Evolutionary conservation across 2,113 vertebrate species (phyloP).

Genomic region (Ceyx melanurus): DNA sequence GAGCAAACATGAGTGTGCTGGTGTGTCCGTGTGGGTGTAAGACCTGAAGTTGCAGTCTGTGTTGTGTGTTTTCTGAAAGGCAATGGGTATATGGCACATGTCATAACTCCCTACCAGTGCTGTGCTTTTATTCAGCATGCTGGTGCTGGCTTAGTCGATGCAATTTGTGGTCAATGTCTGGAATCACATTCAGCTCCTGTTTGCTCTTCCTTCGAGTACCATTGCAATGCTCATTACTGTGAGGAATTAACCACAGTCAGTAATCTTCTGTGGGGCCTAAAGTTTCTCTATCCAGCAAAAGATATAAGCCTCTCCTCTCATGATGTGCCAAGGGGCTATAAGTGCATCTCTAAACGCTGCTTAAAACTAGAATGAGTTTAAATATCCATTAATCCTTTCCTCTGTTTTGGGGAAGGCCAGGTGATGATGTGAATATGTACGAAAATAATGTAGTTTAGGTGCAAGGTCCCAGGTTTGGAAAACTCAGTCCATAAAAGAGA

Average conservation of each 20-base stretch:
- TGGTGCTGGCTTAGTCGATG: background rate
- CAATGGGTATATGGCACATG: background rate
- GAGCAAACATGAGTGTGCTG: background rate
- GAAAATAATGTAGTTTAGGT: background rate
- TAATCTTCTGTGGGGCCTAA: background rate
- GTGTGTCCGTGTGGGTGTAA: accelerated
- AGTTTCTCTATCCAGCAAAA: background rate
- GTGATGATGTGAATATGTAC: background rate
- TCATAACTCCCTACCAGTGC: background rate
- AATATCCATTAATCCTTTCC: background rate
- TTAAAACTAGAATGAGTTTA: background rate
- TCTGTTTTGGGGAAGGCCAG: background rate
- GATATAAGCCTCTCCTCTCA: background rate
- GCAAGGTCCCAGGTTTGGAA: background rate
- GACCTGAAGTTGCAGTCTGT: background rate
- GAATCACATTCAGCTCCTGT: background rate
- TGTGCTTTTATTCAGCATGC: background rate
- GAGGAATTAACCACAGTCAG: background rate
- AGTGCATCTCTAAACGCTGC: background rate
- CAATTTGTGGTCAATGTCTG: conserved; percentile 53
- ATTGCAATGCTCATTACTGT: background rate
- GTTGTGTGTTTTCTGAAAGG: background rate
- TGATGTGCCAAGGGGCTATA: background rate
- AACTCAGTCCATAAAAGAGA: background rate
- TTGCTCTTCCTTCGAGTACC: conserved; percentile 36